phyloP scores from a whole-genome alignment of 2,113 vertebrate genomes.

The Epinephelus cyanopodus region DNA sequence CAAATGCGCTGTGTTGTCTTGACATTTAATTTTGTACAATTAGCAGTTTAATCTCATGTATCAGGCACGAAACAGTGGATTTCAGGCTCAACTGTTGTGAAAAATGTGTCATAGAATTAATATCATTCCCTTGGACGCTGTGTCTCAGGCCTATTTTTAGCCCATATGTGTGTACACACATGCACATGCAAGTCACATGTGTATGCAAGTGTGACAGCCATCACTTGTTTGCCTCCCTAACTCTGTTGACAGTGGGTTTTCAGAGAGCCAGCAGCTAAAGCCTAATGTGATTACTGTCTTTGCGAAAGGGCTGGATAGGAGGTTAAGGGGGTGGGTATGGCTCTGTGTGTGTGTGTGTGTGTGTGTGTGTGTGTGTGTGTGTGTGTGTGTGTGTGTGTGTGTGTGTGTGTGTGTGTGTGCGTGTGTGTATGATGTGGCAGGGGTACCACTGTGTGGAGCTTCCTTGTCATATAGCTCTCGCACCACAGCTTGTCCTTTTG shows the following conservation, averaged over 20 bases:
- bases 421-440: slow-evolving; percentile 26
- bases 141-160: slow-evolving; percentile 62
- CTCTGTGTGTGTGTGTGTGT: slow-evolving; percentile 13
- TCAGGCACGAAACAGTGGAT: slow-evolving; percentile 44
- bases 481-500: slow-evolving; percentile 69
- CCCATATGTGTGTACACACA: slow-evolving; percentile 6
- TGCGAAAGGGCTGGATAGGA: slow-evolving; percentile 71
- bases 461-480: slow-evolving; percentile 56
- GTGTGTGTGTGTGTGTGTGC: slow-evolving; percentile 13
- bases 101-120: slow-evolving; percentile 54
- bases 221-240: slow-evolving; percentile 59
- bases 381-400: slow-evolving; percentile 11
- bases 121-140: slow-evolving; percentile 45
- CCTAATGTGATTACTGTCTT: slow-evolving; percentile 81
- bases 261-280: slow-evolving; percentile 71
- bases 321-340: slow-evolving; percentile 60
- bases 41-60: slow-evolving; percentile 59
- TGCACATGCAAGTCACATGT: slow-evolving; percentile 17
- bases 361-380: slow-evolving; percentile 15
- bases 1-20: slow-evolving; percentile 45
- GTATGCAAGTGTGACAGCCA: slow-evolving; percentile 63
- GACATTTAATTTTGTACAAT: slow-evolving; percentile 65
- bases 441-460: slow-evolving; percentile 42
- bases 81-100: slow-evolving; percentile 25
- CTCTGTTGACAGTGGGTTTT: slow-evolving; percentile 74